phyloP scores from a whole-genome alignment of 2,797 vertebrate species.

The Gastrophryne carolinensis region DNA sequence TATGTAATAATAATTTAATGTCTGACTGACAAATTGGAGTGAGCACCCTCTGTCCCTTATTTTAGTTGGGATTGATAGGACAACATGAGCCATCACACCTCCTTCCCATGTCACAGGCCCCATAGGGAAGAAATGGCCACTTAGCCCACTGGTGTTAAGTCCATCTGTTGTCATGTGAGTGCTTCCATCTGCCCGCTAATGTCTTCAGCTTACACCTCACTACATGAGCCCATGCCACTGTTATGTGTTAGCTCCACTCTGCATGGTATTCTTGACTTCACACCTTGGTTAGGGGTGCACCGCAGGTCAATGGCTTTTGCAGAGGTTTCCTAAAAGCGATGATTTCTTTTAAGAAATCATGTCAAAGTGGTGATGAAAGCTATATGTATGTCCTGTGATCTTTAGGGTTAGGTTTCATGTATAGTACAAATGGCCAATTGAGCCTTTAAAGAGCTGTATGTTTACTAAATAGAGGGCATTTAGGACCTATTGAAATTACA shows the following conservation, averaged over 20 bases:
- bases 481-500: too few relatives aligned
- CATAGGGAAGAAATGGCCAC: slow-evolving; percentile 28
- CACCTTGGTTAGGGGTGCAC: not conserved
- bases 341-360: not conserved
- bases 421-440: too few relatives aligned
- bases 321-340: not conserved
- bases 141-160: slow-evolving; percentile 22
- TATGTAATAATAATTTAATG: not conserved
- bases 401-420: too few relatives aligned
- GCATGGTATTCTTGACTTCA: not conserved
- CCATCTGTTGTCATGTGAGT: slow-evolving; percentile 37
- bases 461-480: too few relatives aligned
- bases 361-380: not conserved
- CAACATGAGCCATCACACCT: not conserved
- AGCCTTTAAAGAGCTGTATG: too few relatives aligned
- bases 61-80: not conserved
- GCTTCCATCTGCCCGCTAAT: slow-evolving; percentile 20
- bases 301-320: slow-evolving; percentile 3
- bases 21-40: not conserved
- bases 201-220: not conserved
- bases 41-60: not conserved
- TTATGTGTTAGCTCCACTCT: not conserved
- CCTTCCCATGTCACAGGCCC: slow-evolving; percentile 6
- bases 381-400: not conserved
- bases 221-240: not conserved